Evolutionary conservation across 2,888 invertebrate genomes (phyloP).

Genomic region (Acleris sparsana): DNA sequence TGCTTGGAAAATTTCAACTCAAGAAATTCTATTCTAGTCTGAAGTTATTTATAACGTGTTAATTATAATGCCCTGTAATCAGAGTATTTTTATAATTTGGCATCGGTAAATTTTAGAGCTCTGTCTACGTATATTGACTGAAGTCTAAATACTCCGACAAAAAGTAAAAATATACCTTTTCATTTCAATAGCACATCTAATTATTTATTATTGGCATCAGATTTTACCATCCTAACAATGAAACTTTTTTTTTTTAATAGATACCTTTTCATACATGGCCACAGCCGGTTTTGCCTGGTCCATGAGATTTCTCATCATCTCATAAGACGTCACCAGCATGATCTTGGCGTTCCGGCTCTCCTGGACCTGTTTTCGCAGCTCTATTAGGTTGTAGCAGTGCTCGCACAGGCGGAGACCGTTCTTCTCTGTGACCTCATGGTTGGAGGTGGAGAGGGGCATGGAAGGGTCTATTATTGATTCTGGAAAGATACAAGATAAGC

Average conservation of each 20-base stretch:
- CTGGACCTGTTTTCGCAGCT: constrained; percentile 90
- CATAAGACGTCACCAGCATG: constrained; percentile 91
- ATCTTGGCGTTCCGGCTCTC: constrained; percentile 92
- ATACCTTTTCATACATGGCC: constrained; percentile 86
- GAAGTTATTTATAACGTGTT: too few species aligned
- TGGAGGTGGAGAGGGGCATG: constrained; percentile 53
- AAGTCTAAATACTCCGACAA: too few species aligned
- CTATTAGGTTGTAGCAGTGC: constrained; percentile 91
- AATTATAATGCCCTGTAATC: too few species aligned
- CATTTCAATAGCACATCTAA: too few species aligned
- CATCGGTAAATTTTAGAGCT: too few species aligned
- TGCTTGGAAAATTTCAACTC: too few species aligned
- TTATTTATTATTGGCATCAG: too few species aligned
- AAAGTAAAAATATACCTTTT: too few species aligned
- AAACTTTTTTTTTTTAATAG: background rate
- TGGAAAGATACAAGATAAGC: constrained; percentile 41
- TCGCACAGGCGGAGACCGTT: constrained; percentile 87
- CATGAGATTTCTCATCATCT: constrained; percentile 90
- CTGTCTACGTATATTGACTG: too few species aligned
- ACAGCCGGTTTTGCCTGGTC: constrained; percentile 88
- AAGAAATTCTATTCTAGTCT: too few species aligned
- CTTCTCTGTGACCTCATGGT: constrained; percentile 77
- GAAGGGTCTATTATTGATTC: constrained; percentile 79
- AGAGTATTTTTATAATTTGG: too few species aligned
- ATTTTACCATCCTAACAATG: too few species aligned